Conservation (phyloP, 2,113 vertebrate species). For the Actenoides hombroni region DNA sequence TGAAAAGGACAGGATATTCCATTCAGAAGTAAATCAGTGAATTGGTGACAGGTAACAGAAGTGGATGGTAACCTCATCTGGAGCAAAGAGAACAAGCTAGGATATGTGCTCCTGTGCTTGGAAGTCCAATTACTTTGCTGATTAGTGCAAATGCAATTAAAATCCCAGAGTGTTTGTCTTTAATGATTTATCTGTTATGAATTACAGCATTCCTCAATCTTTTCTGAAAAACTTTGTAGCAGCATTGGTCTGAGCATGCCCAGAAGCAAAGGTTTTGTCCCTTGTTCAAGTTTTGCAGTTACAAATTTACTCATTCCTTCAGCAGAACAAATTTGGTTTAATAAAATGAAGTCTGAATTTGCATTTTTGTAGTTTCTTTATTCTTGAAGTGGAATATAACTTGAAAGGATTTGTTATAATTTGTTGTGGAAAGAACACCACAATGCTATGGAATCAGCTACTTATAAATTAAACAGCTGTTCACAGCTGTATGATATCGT, state of each 20-base stretch:
- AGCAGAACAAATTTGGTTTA: constrained; percentile 24
- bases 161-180: not conserved
- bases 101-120: not conserved
- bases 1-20: not conserved
- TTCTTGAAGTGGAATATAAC: not conserved
- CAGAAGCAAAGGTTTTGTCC: constrained; percentile 34
- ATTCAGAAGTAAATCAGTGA: not conserved
- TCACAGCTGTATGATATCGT: not conserved
- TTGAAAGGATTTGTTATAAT: not conserved
- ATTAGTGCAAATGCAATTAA: not conserved
- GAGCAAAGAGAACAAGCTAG: not conserved
- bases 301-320: constrained; percentile 1
- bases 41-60: not conserved
- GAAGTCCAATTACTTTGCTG: not conserved
- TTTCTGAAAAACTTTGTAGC: not conserved
- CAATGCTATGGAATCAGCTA: not conserved
- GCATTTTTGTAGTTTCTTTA: not conserved
- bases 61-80: not conserved
- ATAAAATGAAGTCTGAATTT: constrained; percentile 44
- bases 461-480: not conserved
- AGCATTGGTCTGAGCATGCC: not conserved
- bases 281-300: constrained; percentile 19
- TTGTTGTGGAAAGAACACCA: not conserved
- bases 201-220: not conserved
- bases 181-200: not conserved